Evolutionary conservation across 2,113 vertebrate species (phyloP), one percentile per base, ranked within the genome.

Genomic region (Galeopterus variegatus): DNA sequence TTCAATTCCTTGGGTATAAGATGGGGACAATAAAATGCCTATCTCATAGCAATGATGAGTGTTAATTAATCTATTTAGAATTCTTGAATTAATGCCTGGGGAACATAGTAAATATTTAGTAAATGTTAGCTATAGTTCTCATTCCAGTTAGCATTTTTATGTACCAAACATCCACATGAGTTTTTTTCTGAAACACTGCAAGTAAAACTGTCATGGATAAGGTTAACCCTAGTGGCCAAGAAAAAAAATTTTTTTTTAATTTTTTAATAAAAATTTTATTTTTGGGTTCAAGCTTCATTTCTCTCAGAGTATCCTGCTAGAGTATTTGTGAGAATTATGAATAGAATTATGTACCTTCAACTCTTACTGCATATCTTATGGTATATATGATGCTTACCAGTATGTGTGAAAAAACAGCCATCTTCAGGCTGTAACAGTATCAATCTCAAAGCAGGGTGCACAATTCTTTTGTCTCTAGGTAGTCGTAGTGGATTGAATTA

Each of bases 111-210:
- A 90, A 45, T 91, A 5, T 73, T 95, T 1, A 36, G 36, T 88
- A 92, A 92, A 81, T 26, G 50, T 95, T 89, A 81, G 14, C 33
- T 90, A 3, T 58, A 45, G 65, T 90, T 93, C 28, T 86, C 36
- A 45, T 94, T 28, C 24, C 36, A 65, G 11, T 91, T 92, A 90
- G 81, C 85, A 79, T 67, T 85, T 94, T 84, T 95, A 88, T 84
- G 76, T 81, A 65, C 15, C 19, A 84, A 0, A 52, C 33, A 23
- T 62, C 50, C 41, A 79, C 8, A 48, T 52, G 56, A 84, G 28
- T 82, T 33, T 97, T 95, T 50, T 58, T 75, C 12, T 88, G 64
- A n/a, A 54, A 67, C 15, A 56, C 31, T 36, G 2, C 12, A 79
- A 60, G 56, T 72, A 87, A 92, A 67, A 54, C 81, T 31, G 62